These are phyloP conservation scores for Meriones psammophilus DNA, from an alignment of 2,797 vertebrate genomes.

Conservation along the genomic window DNA sequence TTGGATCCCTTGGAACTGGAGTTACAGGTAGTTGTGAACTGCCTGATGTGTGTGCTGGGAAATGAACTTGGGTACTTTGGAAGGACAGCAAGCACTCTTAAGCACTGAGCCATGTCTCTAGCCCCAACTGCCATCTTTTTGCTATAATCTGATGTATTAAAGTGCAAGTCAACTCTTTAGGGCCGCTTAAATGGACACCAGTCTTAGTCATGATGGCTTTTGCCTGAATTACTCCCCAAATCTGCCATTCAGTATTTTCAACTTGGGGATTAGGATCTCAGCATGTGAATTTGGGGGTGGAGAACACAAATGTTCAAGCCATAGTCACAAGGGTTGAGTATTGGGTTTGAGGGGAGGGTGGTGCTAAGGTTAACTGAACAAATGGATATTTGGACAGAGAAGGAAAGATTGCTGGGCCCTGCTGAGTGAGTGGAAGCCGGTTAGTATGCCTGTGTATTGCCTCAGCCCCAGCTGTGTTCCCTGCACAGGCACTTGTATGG, in stretches of 20 bases:
- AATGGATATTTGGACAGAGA: neutral
- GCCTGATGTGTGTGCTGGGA: neutral
- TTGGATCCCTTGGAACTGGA: neutral
- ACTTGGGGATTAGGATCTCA: neutral
- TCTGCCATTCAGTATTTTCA: neutral
- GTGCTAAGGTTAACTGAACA: neutral
- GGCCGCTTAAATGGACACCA: neutral
- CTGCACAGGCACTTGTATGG: neutral
- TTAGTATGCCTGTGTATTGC: accelerated
- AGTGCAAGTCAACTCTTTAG: neutral
- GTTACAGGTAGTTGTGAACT: neutral
- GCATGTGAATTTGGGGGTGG: neutral
- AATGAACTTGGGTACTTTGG: neutral
- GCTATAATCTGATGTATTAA: neutral
- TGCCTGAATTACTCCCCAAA: no score
- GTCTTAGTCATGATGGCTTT: neutral
- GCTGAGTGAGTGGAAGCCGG: neutral
- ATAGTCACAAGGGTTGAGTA: neutral
- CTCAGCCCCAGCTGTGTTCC: neutral
- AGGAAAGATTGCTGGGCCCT: neutral
- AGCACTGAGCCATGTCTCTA: neutral
- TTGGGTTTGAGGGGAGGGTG: neutral
- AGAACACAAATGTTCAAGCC: neutral
- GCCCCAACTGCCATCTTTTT: neutral
- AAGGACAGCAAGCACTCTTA: neutral